Conservation (phyloP, 2,888 invertebrate genomes). For the Rotaria sp. region DNA sequence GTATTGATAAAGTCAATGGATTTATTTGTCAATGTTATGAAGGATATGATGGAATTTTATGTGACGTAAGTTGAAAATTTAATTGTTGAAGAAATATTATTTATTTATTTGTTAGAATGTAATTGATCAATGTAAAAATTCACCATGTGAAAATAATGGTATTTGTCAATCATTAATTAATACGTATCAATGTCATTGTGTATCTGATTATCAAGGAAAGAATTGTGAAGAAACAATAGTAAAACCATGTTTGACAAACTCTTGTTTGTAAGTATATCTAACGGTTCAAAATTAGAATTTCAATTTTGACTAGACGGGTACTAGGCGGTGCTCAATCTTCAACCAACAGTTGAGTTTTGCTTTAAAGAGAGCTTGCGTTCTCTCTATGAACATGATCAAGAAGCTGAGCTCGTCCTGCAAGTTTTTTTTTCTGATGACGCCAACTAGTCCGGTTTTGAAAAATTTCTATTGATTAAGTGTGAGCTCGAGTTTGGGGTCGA, state of each 20-base stretch:
- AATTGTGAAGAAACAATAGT: constrained; percentile 2
- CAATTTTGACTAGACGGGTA: too few species aligned
- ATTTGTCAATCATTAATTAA: background rate
- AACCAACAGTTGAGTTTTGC: too few species aligned
- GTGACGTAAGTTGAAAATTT: constrained; percentile 31
- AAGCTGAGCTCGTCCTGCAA: too few species aligned
- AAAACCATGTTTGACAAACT: background rate
- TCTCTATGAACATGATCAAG: too few species aligned
- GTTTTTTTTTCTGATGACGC: too few species aligned
- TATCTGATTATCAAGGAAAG: background rate
- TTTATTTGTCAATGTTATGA: constrained; percentile 34
- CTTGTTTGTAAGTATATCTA: background rate
- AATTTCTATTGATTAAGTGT: too few species aligned
- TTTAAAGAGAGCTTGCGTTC: too few species aligned
- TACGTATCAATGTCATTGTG: constrained; percentile 16
- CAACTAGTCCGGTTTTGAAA: too few species aligned
- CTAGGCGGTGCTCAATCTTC: too few species aligned
- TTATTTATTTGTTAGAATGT: background rate
- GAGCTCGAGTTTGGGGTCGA: too few species aligned
- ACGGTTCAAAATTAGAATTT: too few species aligned
- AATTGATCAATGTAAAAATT: background rate
- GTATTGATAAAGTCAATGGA: constrained; percentile 39
- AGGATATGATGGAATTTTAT: constrained; percentile 34
- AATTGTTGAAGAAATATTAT: background rate
- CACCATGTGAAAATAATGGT: background rate